These are phyloP conservation scores for Elaphurus davidianus DNA, from an alignment of 2,113 vertebrate species.

Conservation along the genomic window DNA sequence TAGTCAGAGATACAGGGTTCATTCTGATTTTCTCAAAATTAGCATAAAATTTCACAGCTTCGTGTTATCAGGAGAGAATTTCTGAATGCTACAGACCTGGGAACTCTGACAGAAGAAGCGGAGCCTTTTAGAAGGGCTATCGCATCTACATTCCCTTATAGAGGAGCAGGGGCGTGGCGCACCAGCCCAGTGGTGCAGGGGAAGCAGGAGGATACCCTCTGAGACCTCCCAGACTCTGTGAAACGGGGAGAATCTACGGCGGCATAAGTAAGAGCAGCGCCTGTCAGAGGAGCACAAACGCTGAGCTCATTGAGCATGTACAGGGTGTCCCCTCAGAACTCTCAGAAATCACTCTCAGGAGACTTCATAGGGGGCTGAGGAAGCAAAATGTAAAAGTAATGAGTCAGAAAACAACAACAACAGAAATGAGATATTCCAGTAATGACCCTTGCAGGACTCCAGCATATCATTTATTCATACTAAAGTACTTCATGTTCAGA, in stretches of 20 bases:
- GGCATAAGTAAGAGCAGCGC: neutral
- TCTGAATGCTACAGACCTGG: neutral
- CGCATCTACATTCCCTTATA: neutral
- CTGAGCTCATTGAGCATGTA: neutral
- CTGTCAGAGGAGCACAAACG: neutral
- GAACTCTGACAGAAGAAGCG: neutral
- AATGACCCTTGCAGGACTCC: neutral
- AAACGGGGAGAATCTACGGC: neutral
- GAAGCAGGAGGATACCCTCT: neutral
- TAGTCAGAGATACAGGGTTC: neutral
- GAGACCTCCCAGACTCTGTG: neutral
- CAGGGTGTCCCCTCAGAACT: neutral
- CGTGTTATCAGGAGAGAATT: neutral
- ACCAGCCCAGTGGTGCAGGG: too few relatives aligned
- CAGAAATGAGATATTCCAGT: neutral
- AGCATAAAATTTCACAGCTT: neutral
- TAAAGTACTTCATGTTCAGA: neutral
- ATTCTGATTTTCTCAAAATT: neutral
- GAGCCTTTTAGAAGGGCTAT: neutral
- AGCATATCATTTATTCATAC: neutral
- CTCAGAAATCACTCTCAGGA: neutral
- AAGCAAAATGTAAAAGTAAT: neutral
- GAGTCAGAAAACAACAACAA: neutral
- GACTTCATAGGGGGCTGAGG: neutral
- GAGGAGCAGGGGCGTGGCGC: neutral